Percentiles rank a stretch among this genome's conserved stretches.
phyloP scores from a whole-genome alignment of 2,888 invertebrate genomes.

The Anaspis maculata region DNA sequence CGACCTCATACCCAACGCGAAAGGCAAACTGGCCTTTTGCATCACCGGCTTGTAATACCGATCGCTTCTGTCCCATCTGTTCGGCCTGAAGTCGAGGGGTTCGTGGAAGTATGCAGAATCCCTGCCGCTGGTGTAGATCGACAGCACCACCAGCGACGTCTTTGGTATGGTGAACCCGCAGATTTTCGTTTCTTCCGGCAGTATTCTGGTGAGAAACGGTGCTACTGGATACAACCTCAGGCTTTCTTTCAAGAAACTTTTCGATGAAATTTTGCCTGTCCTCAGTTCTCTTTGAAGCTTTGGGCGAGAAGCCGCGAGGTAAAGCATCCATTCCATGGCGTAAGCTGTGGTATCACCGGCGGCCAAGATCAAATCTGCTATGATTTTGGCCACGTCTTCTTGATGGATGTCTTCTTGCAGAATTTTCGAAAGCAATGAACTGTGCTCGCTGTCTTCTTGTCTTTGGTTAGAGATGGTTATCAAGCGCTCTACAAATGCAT shows the following conservation, averaged over 20 bases:
- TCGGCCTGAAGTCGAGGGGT: constrained; percentile 62
- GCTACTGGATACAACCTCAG: constrained; percentile 83
- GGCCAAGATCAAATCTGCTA: constrained; percentile 79
- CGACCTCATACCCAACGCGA: constrained; percentile 73
- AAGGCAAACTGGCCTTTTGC: constrained; percentile 67
- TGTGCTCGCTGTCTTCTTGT: constrained; percentile 44
- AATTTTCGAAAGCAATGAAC: constrained; percentile 55
- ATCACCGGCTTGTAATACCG: constrained; percentile 16
- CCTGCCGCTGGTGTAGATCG: constrained; percentile 77
- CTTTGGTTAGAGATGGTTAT: constrained; percentile 9
- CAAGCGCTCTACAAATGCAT: constrained; percentile 43
- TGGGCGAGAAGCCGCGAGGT: constrained; percentile 55
- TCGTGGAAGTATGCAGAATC: constrained; percentile 60
- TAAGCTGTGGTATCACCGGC: constrained; percentile 69
- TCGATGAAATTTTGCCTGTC: constrained; percentile 39
- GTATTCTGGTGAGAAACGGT: constrained; percentile 75
- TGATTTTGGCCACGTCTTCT: constrained; percentile 63
- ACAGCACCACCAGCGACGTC: constrained; percentile 72
- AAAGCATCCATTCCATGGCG: constrained; percentile 73
- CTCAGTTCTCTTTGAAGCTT: constrained; percentile 50
- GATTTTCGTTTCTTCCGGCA: constrained; percentile 59
- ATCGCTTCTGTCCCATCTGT: constrained; percentile 64
- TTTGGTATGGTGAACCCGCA: constrained; percentile 64
- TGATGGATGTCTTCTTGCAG: constrained; percentile 49
- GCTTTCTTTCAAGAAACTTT: constrained; percentile 67